Evolutionary conservation across 2,888 invertebrate genomes (phyloP).

Genomic region (Formica aserva): DNA sequence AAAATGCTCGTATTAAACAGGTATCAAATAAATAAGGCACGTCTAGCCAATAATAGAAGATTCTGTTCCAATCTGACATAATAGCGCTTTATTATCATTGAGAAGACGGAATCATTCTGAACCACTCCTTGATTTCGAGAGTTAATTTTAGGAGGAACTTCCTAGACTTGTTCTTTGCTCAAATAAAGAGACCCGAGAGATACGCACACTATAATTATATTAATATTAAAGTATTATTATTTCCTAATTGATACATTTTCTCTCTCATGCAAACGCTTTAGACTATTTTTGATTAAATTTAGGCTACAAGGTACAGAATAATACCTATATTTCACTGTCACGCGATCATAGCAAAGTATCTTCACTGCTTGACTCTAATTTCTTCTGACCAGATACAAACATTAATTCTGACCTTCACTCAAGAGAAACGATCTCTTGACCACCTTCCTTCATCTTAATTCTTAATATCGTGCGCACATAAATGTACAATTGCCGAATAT

Average conservation of each 20-base stretch:
- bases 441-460: neutral
- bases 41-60: constrained; percentile 5
- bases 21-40: neutral
- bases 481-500: constrained; percentile 1
- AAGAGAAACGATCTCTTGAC: neutral
- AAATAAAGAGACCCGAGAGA: neutral
- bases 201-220: neutral
- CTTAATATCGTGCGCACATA: neutral
- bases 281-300: neutral
- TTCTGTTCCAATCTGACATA: constrained; percentile 22
- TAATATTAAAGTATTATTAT: neutral
- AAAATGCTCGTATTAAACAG: neutral
- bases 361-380: neutral
- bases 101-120: constrained; percentile 3
- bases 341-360: neutral
- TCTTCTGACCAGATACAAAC: neutral
- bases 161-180: neutral
- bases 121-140: constrained; percentile 15
- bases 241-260: neutral
- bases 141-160: constrained; percentile 11
- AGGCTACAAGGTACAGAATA: neutral
- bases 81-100: constrained; percentile 15
- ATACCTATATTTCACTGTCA: neutral
- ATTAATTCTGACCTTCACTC: constrained; percentile 8
- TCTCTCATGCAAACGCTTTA: neutral